Conservation (phyloP, 2,113 vertebrate genomes). For the Podocnemis expansa region DNA sequence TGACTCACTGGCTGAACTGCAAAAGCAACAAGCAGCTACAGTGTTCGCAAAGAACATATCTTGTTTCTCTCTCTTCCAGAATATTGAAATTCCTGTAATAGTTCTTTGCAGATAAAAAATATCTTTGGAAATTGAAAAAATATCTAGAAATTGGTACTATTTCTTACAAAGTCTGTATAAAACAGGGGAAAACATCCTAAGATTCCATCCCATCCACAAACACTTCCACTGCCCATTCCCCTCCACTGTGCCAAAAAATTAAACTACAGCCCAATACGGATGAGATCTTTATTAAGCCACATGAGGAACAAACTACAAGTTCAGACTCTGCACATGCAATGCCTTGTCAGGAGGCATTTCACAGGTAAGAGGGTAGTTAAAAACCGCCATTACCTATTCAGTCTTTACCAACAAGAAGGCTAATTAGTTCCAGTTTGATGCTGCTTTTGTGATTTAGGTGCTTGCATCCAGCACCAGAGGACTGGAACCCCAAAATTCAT, state of each 20-base stretch:
- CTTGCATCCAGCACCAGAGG: background rate
- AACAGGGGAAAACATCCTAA: background rate
- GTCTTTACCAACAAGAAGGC: background rate
- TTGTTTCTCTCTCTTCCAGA: background rate
- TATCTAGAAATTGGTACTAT: background rate
- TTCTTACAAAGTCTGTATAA: background rate
- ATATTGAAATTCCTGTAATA: background rate
- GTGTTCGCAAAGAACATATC: background rate
- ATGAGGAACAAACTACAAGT: background rate
- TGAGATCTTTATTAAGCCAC: background rate
- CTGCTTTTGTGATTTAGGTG: background rate
- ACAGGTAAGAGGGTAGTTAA: background rate
- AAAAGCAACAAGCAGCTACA: background rate
- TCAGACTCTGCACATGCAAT: background rate
- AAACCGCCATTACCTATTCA: background rate
- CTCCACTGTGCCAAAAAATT: background rate
- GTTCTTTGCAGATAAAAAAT: background rate
- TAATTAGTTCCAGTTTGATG: background rate
- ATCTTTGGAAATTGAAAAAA: no score
- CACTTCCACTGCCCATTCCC: background rate
- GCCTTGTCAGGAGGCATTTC: background rate
- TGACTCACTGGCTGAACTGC: background rate
- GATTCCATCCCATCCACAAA: background rate
- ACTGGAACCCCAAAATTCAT: background rate
- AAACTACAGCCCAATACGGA: background rate